These are phyloP conservation scores for Sylvia borin DNA, from an alignment of 2,797 vertebrate genomes.

Conservation along the genomic window DNA sequence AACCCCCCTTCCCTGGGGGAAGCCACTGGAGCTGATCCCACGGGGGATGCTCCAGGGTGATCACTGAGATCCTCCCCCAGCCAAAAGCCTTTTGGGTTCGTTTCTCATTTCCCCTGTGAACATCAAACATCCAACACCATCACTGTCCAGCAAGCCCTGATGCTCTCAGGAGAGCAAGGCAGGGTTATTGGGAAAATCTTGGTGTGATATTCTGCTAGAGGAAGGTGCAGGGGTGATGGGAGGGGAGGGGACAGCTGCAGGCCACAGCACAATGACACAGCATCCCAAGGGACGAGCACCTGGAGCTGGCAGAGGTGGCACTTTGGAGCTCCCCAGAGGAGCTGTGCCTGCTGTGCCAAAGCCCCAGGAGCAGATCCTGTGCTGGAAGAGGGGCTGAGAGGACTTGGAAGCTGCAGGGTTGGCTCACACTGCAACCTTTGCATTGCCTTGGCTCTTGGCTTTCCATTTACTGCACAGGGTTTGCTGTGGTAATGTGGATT, in stretches of 20 bases:
- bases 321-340: neutral
- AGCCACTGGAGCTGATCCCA: neutral
- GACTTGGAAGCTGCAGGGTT: neutral
- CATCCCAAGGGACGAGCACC: accelerated
- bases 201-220: neutral
- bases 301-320: neutral
- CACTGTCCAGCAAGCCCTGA: neutral
- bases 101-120: neutral
- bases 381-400: neutral
- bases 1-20: neutral
- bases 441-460: neutral
- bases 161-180: neutral
- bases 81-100: neutral
- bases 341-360: neutral
- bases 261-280: accelerated
- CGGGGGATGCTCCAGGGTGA: neutral
- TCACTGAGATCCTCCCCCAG: neutral
- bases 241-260: neutral
- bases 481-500: neutral
- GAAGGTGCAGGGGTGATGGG: neutral
- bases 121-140: neutral
- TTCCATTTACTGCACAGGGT: neutral
- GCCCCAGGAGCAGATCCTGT: neutral
- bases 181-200: neutral
- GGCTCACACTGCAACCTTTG: neutral